Base-by-base conservation (phyloP, 2,888 invertebrate genomes). In the Lasioglossum villosulum region DNA sequence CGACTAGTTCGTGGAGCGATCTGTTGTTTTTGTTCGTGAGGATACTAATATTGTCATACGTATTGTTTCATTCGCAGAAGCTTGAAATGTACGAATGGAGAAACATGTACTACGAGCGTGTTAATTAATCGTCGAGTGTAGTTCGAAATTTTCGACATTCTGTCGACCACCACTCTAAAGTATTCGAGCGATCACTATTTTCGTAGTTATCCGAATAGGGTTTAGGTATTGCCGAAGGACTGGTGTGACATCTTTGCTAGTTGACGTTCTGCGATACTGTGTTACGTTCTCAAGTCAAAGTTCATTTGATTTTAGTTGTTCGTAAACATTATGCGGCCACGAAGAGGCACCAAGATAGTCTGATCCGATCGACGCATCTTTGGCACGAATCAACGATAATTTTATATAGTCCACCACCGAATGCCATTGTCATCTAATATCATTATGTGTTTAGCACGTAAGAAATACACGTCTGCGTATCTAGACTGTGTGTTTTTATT, bases 401-500 rank as follows among this genome's bases (percentile, higher is more conserved):
- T 82, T 86, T 74, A 4, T 71, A 71, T 52, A 63, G n/a, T 76
- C 52, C 34, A 70, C 34, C 63, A 4, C 42, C 42, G 42, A 42
- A 48, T 48, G 59, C n/a, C 63, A 71, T 48, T 72, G 71, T 63
- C 80, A 75, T 45, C 56, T n/a, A 56, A 75, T 80, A 80, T 82
- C 79, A 12, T n/a, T 86, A 75, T 80, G 42, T 86, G 86, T 85
- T 56, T 85, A 80, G 77, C 63, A 75, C 74, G 39, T 86, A 86
- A 86, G 77, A 82, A 85, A 85, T 86, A 85, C 75, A 85, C 59
- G 23, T 39, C 74, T 82, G 77, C 85, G 82, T 84, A 84, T 86
- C 86, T 39, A 56, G 42, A 6, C n/a, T n/a, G 70, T 19, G 37
- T 45, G 63, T 79, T 34, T 68, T 14, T 42, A 34, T 8, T 63